Evolutionary conservation across 2,797 vertebrate genomes (phyloP), one percentile per base, ranked within the genome.

Genomic region (Gymnodraco acuticeps): DNA sequence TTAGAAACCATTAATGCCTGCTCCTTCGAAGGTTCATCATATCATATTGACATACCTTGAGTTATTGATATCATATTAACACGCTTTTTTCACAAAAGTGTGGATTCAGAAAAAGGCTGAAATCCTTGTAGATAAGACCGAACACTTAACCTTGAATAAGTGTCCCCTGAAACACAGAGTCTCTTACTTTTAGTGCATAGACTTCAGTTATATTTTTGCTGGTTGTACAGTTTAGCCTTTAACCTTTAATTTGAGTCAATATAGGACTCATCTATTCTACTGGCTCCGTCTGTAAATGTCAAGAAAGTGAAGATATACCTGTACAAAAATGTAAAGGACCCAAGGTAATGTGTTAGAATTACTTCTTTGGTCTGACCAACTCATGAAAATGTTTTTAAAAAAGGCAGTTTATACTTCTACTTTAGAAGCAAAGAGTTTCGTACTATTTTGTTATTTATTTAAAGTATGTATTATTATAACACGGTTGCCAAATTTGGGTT

Each of bases 21-120:
- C 3, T 46, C 7, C 16, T 54, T 19, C 7, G 2, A 41, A 51
- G 53, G 42, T 61, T 58, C 10, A 11, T 64, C 50, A 3, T 27
- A 13, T 56, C 12, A 19, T 67, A 10, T 65, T 78, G 1, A 17
- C 38, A 73, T 81, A 79, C 59, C 58, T 73, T 43, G 4, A 53
- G 46, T 51, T 48, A 59, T 19, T 20, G 1, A 1, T 14, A 17
- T 75, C 27, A 41, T n/a, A 62, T 48, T 60, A 15, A 56, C 20
- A 14, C 38, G 62, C 42, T 67, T 27, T 68, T 38, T 53, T 53
- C 38, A 27, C 42, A 27, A 14, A 72, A 23, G 20, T 5, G 10
- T 41, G 23, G 10, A 10, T 48, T 8, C 1, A 23, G 5, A 43
- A 12, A 27, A 3, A 38, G 17, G 15, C 13, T 47, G 17, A 42